Evolutionary conservation across 2,113 vertebrate genomes (phyloP).

Genomic region (Pantherophis guttatus): DNA sequence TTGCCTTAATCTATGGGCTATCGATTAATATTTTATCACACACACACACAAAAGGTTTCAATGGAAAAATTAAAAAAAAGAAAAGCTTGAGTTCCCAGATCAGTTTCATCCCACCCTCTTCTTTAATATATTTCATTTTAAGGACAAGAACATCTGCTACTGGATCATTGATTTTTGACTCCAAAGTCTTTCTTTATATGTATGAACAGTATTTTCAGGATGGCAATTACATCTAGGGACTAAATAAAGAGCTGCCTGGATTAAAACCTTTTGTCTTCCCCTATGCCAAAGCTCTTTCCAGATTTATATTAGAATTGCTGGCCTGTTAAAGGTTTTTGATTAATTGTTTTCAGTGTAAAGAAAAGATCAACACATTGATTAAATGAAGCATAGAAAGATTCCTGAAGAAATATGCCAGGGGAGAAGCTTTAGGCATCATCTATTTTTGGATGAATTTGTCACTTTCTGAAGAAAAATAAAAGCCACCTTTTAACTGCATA

Average conservation of each 20-base stretch:
- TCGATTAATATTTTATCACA: slow-evolving; percentile 11
- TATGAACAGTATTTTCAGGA: slow-evolving; percentile 48
- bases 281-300: not conserved
- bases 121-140: slow-evolving; percentile 44
- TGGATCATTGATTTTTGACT: slow-evolving; percentile 42
- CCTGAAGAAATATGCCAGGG: not conserved
- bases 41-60: slow-evolving; percentile 32
- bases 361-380: not conserved
- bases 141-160: slow-evolving; percentile 56
- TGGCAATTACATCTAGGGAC: slow-evolving; percentile 45
- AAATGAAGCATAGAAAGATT: not conserved
- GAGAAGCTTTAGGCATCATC: not conserved
- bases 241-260: slow-evolving; percentile 27
- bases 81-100: not conserved
- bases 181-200: slow-evolving; percentile 46
- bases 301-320: not conserved
- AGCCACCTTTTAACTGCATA: not conserved
- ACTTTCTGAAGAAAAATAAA: not conserved
- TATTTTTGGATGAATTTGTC: not conserved
- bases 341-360: not conserved
- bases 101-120: not conserved
- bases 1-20: not conserved
- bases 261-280: not conserved
- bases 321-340: not conserved
- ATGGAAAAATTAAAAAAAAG: slow-evolving; percentile 23